These are phyloP conservation scores for Palaemon carinicauda DNA, from an alignment of 1,140 invertebrate species.

Conservation along the genomic window DNA sequence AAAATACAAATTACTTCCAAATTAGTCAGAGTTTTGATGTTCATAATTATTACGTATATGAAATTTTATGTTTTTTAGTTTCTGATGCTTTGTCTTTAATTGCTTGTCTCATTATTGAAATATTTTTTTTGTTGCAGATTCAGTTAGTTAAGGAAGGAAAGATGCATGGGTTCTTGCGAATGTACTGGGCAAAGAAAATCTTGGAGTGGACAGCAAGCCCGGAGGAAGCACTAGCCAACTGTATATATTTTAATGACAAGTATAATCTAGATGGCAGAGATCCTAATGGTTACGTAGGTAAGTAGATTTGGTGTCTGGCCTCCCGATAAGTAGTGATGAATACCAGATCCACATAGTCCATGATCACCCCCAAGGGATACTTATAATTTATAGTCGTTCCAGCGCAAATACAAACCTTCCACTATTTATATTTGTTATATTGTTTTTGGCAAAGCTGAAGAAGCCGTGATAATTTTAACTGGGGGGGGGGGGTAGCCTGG, in stretches of 20 bases:
- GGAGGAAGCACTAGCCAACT: constrained; percentile 78
- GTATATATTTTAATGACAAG: constrained; percentile 86
- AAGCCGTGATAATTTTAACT: too few species aligned
- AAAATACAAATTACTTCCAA: too few species aligned
- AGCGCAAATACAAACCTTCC: too few species aligned
- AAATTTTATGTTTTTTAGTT: not conserved
- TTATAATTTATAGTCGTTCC: too few species aligned
- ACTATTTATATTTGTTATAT: too few species aligned
- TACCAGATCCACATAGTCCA: too few species aligned
- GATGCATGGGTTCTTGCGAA: constrained; percentile 90
- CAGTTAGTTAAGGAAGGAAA: constrained; percentile 85
- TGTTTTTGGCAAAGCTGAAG: not conserved
- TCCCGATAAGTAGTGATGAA: too few species aligned
- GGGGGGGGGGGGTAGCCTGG: too few species aligned
- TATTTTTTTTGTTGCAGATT: constrained; percentile 66
- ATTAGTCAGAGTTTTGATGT: too few species aligned
- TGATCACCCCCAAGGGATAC: too few species aligned
- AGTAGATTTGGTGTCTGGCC: too few species aligned
- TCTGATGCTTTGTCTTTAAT: not conserved
- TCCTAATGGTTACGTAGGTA: constrained; percentile 90
- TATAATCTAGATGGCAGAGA: constrained; percentile 88
- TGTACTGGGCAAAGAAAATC: constrained; percentile 97
- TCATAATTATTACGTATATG: too few species aligned
- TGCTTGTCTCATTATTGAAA: not conserved
- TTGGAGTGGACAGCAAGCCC: constrained; percentile 84